A percentile compares a stretch with the other conserved stretches of the same genome.
Conservation (phyloP, 2,113 vertebrate genomes). For the Ctenodactylus gundi region DNA sequence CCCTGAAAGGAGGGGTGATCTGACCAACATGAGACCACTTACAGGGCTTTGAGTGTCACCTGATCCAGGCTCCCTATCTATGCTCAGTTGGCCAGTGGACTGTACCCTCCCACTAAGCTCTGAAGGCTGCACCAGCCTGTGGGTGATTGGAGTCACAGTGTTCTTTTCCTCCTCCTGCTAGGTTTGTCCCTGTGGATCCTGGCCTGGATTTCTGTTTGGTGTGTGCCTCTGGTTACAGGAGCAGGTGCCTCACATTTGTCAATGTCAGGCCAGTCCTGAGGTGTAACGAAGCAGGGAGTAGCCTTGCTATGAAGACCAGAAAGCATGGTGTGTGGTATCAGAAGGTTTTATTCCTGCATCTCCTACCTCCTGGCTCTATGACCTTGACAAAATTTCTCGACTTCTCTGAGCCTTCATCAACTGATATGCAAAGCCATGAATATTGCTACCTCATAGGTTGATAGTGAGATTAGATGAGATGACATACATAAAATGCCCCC, state of each 20-base stretch:
- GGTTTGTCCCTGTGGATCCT: not conserved
- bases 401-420: not conserved
- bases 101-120: not conserved
- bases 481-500: not conserved
- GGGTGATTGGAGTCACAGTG: not conserved
- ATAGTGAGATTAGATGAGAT: not conserved
- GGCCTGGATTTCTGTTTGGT: not conserved
- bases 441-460: not conserved
- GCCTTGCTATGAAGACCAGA: not conserved
- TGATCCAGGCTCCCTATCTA: not conserved
- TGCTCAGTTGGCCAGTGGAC: fast-evolving
- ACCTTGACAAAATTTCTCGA: not conserved
- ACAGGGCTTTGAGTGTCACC: not conserved
- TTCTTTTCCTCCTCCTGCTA: not conserved
- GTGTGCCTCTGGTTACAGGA: not conserved
- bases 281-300: not conserved
- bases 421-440: not conserved
- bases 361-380: not conserved
- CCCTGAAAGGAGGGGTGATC: not conserved
- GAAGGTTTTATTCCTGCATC: not conserved
- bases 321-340: not conserved
- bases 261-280: not conserved
- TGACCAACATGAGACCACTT: not conserved
- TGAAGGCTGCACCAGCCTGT: not conserved
- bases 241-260: not conserved